Conservation (phyloP, 2,888 invertebrate species). For the Andrena hattorfiana region DNA sequence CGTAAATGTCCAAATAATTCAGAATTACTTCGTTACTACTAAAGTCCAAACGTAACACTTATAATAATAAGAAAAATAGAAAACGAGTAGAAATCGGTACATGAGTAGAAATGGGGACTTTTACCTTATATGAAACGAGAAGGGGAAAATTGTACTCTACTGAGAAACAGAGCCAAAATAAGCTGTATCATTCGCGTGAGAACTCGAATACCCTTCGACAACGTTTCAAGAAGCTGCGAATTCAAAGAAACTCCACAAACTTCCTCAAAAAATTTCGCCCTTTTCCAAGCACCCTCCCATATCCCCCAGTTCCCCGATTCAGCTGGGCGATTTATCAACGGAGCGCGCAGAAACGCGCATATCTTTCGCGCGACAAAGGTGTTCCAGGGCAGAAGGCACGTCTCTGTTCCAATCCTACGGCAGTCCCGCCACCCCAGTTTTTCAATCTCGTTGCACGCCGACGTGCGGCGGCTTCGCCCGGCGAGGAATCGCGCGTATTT, state of each 20-base stretch:
- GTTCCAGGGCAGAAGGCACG: slow-evolving; percentile 15
- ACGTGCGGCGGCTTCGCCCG: background rate
- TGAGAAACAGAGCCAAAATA: no score
- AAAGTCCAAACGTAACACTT: no score
- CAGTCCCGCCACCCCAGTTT: background rate
- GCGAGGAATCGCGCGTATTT: slow-evolving; percentile 34
- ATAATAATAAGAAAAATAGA: no score
- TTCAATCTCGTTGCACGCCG: background rate
- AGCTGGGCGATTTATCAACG: background rate
- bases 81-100: no score
- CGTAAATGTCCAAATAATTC: no score
- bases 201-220: no score
- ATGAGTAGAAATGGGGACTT: no score
- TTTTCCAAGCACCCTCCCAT: background rate
- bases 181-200: no score
- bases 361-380: slow-evolving; percentile 23
- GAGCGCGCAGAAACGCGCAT: background rate
- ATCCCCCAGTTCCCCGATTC: background rate
- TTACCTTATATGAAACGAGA: no score
- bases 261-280: background rate
- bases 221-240: no score
- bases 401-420: background rate
- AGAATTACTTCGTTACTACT: no score
- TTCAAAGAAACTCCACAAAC: background rate
- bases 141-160: no score